Evolutionary conservation across 1,140 invertebrate genomes (phyloP).

Genomic region (Brachionus koreanus): DNA sequence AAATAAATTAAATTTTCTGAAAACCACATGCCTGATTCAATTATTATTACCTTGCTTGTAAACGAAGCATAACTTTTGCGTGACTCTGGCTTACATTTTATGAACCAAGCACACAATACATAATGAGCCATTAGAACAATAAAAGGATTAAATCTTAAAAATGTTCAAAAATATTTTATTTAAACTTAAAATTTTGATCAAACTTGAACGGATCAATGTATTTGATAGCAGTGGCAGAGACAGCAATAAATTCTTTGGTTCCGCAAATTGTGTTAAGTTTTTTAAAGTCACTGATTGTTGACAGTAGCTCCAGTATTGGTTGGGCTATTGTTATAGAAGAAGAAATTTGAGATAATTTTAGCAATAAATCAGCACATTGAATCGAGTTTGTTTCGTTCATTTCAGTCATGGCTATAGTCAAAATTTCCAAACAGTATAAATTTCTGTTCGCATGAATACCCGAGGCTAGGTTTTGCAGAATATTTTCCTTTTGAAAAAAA

Average conservation of each 20-base stretch:
- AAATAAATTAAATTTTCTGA: not conserved
- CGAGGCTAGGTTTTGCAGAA: slow-evolving; percentile 28
- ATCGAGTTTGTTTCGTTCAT: slow-evolving; percentile 30
- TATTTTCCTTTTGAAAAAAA: slow-evolving; percentile 17
- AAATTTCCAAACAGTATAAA: slow-evolving; percentile 17
- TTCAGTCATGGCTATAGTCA: slow-evolving; percentile 34
- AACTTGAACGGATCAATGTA: slow-evolving; percentile 38
- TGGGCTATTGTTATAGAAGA: slow-evolving; percentile 31
- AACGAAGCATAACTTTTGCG: slow-evolving; percentile 38
- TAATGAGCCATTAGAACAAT: slow-evolving; percentile 37
- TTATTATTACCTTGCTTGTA: not conserved
- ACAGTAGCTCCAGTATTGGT: slow-evolving; percentile 30
- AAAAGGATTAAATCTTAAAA: slow-evolving; percentile 38
- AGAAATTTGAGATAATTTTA: slow-evolving; percentile 40
- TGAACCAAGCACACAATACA: slow-evolving; percentile 34
- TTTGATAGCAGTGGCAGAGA: slow-evolving; percentile 33
- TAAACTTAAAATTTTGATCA: not conserved
- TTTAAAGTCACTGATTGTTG: slow-evolving; percentile 36
- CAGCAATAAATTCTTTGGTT: slow-evolving; percentile 30
- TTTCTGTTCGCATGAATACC: slow-evolving; percentile 17
- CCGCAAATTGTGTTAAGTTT: slow-evolving; percentile 1
- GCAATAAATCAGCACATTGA: slow-evolving; percentile 32
- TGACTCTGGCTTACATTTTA: slow-evolving; percentile 38
- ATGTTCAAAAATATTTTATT: not conserved
- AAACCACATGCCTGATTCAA: not conserved